These are phyloP conservation scores for Lamprologus lemairii DNA, from an alignment of 2,113 vertebrate species.

Conservation along the genomic window DNA sequence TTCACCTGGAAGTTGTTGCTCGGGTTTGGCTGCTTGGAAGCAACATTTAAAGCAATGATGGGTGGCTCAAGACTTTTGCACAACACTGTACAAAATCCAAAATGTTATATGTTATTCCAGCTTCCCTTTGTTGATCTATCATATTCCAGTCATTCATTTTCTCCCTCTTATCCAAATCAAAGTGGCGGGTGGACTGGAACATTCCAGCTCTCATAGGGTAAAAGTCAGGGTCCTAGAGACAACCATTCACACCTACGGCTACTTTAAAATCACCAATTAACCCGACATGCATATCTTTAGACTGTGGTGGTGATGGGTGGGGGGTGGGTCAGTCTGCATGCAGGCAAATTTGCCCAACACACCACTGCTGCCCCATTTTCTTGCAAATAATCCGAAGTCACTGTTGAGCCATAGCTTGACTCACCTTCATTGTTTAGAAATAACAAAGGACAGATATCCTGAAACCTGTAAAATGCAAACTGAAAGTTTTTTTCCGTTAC, in stretches of 20 bases:
- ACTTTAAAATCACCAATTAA: neutral
- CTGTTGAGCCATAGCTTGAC: neutral
- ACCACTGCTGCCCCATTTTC: neutral
- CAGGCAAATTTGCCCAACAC: neutral
- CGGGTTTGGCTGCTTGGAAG: neutral
- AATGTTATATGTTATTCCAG: accelerated
- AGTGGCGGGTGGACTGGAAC: accelerated
- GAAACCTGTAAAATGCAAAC: neutral
- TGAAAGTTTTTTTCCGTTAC: accelerated
- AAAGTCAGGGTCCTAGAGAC: accelerated
- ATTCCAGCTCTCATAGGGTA: accelerated
- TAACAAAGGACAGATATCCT: neutral
- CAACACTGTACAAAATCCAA: neutral
- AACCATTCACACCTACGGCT: neutral
- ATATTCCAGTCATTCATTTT: neutral
- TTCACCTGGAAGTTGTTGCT: neutral
- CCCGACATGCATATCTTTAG: neutral
- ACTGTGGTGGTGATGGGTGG: neutral
- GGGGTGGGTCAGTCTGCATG: neutral
- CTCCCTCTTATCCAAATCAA: neutral
- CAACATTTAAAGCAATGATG: neutral
- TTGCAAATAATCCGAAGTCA: neutral
- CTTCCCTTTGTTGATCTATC: neutral
- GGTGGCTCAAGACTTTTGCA: neutral
- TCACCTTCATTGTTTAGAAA: neutral